Percentiles rank a stretch among this genome's conserved stretches.
Conservation (phyloP, 2,113 vertebrate genomes). For the Hystrix cristata region DNA sequence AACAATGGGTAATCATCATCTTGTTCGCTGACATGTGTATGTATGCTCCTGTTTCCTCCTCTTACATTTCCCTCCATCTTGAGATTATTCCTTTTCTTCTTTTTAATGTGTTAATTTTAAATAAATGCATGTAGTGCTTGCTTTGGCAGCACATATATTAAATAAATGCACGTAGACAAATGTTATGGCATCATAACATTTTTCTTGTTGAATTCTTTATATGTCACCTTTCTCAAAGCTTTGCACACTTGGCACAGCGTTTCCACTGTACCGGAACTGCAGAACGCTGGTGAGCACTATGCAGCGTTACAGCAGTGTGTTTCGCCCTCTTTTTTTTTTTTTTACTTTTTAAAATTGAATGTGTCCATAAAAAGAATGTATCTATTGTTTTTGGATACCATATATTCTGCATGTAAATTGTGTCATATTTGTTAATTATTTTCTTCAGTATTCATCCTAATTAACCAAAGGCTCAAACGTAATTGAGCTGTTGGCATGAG, state of each 20-base stretch:
- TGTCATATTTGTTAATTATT: not conserved
- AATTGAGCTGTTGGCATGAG: not conserved
- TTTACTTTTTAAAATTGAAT: not conserved
- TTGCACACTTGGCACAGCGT: not conserved
- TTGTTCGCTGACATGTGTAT: not conserved
- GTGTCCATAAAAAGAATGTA: not conserved
- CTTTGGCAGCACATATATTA: not conserved
- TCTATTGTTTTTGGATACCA: not conserved
- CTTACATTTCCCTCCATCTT: not conserved
- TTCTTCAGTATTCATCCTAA: not conserved
- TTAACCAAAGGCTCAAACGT: not conserved
- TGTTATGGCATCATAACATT: not conserved
- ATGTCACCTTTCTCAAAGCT: not conserved
- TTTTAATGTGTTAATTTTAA: slow-evolving; percentile 53
- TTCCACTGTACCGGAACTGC: not conserved
- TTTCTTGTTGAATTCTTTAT: not conserved
- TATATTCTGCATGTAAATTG: not conserved
- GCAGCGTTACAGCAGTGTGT: not conserved
- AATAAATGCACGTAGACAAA: slow-evolving; percentile 32
- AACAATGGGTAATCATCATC: not conserved
- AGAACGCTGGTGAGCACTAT: not conserved
- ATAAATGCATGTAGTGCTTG: not conserved
- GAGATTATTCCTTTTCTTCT: not conserved
- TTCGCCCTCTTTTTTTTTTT: no score
- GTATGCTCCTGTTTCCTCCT: not conserved